Conservation (phyloP, 2,888 invertebrate species). For the Folsomia manolachei region DNA sequence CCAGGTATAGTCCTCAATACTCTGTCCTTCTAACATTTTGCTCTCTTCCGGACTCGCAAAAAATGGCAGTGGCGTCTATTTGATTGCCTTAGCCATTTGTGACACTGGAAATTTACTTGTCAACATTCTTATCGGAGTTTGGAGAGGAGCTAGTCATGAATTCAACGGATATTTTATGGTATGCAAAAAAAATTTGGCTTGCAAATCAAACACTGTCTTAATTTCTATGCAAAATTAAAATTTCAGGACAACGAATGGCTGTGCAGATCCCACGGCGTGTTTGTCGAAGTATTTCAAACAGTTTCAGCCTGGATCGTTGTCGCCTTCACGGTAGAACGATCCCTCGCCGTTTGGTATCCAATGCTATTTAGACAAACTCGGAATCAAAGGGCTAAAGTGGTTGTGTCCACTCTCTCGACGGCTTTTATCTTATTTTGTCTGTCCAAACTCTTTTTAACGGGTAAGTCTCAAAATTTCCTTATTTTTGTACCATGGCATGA, state of each 20-base stretch:
- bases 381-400: constrained; percentile 32
- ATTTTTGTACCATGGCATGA: constrained; percentile 26
- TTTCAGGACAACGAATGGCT: constrained; percentile 47
- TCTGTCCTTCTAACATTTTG: constrained; percentile 53
- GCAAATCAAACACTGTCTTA: background rate
- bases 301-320: constrained; percentile 55
- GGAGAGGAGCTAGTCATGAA: constrained; percentile 51
- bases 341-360: constrained; percentile 48
- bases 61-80: constrained; percentile 54
- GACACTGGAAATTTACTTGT: constrained; percentile 54
- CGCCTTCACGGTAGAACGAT: constrained; percentile 54
- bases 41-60: constrained; percentile 52
- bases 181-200: constrained; percentile 15
- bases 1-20: constrained; percentile 53
- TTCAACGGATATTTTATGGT: constrained; percentile 54
- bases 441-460: constrained; percentile 53
- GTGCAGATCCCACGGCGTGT: constrained; percentile 49
- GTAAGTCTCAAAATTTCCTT: too few relatives aligned
- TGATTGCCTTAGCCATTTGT: constrained; percentile 54
- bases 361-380: constrained; percentile 32
- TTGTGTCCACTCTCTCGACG: constrained; percentile 25
- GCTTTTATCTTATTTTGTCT: constrained; percentile 51
- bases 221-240: too few relatives aligned
- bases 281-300: constrained; percentile 53
- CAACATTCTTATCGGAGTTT: constrained; percentile 54